These are phyloP conservation scores for Lagria hirta DNA, from an alignment of 2,888 invertebrate genomes.

Conservation along the genomic window DNA sequence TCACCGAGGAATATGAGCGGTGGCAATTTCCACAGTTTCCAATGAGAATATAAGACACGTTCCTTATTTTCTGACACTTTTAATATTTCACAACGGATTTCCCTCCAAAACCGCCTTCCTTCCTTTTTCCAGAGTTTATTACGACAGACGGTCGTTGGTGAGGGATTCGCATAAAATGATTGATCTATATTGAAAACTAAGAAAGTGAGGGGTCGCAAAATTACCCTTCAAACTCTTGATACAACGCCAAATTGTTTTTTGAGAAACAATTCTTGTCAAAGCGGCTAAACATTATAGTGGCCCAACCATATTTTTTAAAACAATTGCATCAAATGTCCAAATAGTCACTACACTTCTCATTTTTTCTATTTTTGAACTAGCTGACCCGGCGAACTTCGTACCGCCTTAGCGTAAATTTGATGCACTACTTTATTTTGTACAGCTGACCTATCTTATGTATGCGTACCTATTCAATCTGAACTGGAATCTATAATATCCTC, in stretches of 20 bases:
- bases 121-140: conserved; percentile 22
- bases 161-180: conserved; percentile 24
- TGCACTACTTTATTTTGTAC: too few species aligned
- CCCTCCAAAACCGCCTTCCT: not conserved
- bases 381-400: too few species aligned
- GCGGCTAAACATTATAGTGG: too few species aligned
- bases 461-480: too few species aligned
- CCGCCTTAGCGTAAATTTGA: too few species aligned
- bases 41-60: conserved; percentile 13
- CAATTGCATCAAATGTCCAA: too few species aligned
- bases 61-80: conserved; percentile 16
- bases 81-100: conserved; percentile 18
- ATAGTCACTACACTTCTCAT: too few species aligned
- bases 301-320: too few species aligned
- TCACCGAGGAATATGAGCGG: conserved; percentile 18
- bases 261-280: too few species aligned
- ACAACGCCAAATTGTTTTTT: conserved; percentile 12
- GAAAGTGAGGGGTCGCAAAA: conserved; percentile 14
- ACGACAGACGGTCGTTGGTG: conserved; percentile 21
- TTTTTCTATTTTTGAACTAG: too few species aligned
- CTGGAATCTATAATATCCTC: too few species aligned
- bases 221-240: conserved; percentile 18
- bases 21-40: conserved; percentile 20
- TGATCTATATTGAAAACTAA: conserved; percentile 26
- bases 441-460: too few species aligned